Evolutionary conservation across 2,888 invertebrate species (phyloP).

Genomic region (Adela reaumurella): DNA sequence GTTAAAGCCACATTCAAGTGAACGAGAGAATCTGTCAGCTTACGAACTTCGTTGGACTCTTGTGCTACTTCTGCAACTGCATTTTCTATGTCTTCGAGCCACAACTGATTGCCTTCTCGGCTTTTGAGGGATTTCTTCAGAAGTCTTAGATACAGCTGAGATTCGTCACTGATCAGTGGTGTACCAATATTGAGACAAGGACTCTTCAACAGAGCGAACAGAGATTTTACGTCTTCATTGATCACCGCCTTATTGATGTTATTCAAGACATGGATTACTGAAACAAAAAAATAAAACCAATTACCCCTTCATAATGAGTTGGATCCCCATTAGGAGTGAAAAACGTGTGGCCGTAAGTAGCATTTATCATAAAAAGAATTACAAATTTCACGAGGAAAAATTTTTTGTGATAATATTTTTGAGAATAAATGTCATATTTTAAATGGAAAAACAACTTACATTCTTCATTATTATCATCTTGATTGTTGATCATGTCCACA

Average conservation of each 20-base stretch:
- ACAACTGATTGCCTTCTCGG: constrained; percentile 55
- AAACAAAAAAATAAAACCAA: too few species aligned
- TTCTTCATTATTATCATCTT: constrained; percentile 58
- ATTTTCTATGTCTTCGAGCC: constrained; percentile 56
- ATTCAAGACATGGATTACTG: constrained; percentile 56
- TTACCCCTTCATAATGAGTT: too few species aligned
- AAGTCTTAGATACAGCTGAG: constrained; percentile 48
- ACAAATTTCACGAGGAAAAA: too few species aligned
- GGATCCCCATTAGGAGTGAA: too few species aligned
- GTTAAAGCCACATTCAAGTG: constrained; percentile 39
- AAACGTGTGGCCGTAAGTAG: too few species aligned
- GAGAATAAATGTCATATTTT: too few species aligned
- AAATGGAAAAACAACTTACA: constrained; percentile 25
- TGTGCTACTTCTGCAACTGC: constrained; percentile 40
- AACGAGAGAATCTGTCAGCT: constrained; percentile 38
- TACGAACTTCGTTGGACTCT: constrained; percentile 48
- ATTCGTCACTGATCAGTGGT: constrained; percentile 42
- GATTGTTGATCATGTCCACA: constrained; percentile 62
- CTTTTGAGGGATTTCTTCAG: constrained; percentile 45
- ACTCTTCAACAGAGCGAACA: constrained; percentile 46
- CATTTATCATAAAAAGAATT: too few species aligned
- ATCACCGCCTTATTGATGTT: constrained; percentile 59
- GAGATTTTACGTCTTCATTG: constrained; percentile 42
- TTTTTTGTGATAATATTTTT: too few species aligned
- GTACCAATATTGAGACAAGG: constrained; percentile 39